phyloP scores from a whole-genome alignment of 2,888 invertebrate species.

The Diplolepis rosae region DNA sequence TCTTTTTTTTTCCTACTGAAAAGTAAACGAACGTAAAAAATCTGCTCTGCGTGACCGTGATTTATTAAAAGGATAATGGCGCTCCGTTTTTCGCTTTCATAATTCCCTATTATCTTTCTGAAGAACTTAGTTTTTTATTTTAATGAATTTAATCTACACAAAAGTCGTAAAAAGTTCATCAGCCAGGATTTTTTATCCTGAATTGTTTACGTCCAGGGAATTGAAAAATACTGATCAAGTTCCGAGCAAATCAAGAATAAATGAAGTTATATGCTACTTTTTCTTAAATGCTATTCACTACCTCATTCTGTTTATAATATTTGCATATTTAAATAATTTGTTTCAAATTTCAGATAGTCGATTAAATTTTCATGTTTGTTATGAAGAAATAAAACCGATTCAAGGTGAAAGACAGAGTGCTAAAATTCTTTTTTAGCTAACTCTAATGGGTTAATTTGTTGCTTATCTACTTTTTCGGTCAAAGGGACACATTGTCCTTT shows the following conservation, averaged over 20 bases:
- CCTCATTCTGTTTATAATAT: too few species aligned
- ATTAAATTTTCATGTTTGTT: too few species aligned
- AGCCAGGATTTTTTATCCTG: background rate
- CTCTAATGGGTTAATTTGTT: slow-evolving; percentile 21
- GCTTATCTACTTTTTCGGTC: slow-evolving; percentile 23
- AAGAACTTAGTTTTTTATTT: background rate
- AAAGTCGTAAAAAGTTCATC: background rate
- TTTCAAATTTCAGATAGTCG: too few species aligned
- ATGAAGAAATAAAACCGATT: background rate
- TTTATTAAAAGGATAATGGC: background rate
- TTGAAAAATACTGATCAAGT: too few species aligned
- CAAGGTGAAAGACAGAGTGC: background rate
- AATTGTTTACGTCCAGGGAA: background rate
- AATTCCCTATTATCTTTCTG: background rate
- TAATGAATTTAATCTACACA: background rate
- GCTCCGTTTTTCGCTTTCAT: background rate
- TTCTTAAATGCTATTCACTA: too few species aligned
- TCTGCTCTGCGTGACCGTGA: background rate
- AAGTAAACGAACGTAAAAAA: background rate
- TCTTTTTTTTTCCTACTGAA: background rate
- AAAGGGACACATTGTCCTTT: slow-evolving; percentile 31
- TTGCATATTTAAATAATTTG: too few species aligned
- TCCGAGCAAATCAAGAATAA: too few species aligned
- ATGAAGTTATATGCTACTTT: too few species aligned
- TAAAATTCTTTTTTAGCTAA: slow-evolving; percentile 16